Percentiles rank a stretch among this genome's conserved stretches.
phyloP scores from a whole-genome alignment of 2,888 invertebrate species.

The Zootermopsis nevadensis region DNA sequence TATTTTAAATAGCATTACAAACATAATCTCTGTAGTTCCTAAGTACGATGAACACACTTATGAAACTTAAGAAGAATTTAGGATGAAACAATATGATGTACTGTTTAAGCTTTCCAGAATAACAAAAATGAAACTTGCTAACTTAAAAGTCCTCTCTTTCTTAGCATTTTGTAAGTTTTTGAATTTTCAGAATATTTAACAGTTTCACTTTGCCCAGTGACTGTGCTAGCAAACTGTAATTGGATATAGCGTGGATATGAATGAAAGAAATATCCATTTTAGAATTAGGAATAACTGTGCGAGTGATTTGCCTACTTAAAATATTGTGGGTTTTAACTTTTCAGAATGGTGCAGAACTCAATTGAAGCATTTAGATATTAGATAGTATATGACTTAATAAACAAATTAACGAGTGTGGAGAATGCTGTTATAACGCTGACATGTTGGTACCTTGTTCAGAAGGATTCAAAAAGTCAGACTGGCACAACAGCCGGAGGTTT shows the following conservation, averaged over 20 bases:
- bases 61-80: too few species aligned
- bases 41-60: not conserved
- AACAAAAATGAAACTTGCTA: not conserved
- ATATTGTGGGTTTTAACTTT: slow-evolving; percentile 16
- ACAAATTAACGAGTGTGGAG: not conserved
- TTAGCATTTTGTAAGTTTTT: not conserved
- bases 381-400: too few species aligned
- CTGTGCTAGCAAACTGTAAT: slow-evolving; percentile 9
- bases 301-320: slow-evolving; percentile 8
- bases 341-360: slow-evolving; percentile 11
- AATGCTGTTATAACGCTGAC: not conserved
- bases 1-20: not conserved
- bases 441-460: not conserved
- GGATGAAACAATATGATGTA: not conserved
- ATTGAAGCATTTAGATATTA: slow-evolving; percentile 31
- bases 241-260: not conserved
- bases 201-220: not conserved
- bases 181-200: not conserved
- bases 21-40: not conserved
- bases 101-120: not conserved
- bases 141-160: not conserved
- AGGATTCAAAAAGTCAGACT: not conserved
- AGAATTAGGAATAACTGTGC: slow-evolving; percentile 11
- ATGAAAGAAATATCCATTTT: slow-evolving; percentile 17
- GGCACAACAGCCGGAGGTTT: too few species aligned